Base-by-base conservation (phyloP, 2,888 invertebrate species). In the Lymantria monacha region DNA sequence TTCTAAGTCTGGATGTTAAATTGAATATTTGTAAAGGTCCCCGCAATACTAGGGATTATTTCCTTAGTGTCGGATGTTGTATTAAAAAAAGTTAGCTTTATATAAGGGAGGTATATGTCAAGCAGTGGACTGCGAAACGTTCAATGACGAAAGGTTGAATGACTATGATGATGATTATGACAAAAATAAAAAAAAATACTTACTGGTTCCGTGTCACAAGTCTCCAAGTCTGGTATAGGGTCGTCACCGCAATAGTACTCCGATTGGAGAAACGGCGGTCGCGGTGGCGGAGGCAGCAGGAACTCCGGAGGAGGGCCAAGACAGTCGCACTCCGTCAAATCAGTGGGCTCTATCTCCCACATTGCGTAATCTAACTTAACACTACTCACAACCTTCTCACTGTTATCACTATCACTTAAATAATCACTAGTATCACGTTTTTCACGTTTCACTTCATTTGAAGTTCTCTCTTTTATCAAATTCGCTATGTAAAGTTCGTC, bases 171-270 rank as follows among this genome's bases (percentile, higher is more conserved):
- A n/a, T n/a, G n/a, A n/a, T n/a, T n/a, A n/a, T n/a, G n/a, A 38
- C 38, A 38, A 9, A 38, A 38, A 7, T 38, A 38, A 38, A n/a
- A 11, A 37, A 38, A 38, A 41, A 3, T 14, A 41, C 95, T 95
- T 85, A 95, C 95, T 92, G 95, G 95, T 92, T 95, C 93, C 71
- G 94, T 94, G 80, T 95, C 95, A 85, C 95, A 95, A 70, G 95
- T 94, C 85, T 95, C 95, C 76, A 95, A 92, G 70, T 94, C 94
- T 49, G 94, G 93, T 70, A 95, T 92, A 44, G 95, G 94, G 66
- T 94, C 94, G 81, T 95, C 95, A 50, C 94, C 93, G 79, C 95
- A 95, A 76, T 94, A 94, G 70, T 93, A 93, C 50, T 94, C 94
- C 57, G 93, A 92, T 76, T 94, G 94, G 61, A 95, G 91, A 74